Base-by-base conservation (phyloP, 2,888 invertebrate species). In the Apotomis capreana region DNA sequence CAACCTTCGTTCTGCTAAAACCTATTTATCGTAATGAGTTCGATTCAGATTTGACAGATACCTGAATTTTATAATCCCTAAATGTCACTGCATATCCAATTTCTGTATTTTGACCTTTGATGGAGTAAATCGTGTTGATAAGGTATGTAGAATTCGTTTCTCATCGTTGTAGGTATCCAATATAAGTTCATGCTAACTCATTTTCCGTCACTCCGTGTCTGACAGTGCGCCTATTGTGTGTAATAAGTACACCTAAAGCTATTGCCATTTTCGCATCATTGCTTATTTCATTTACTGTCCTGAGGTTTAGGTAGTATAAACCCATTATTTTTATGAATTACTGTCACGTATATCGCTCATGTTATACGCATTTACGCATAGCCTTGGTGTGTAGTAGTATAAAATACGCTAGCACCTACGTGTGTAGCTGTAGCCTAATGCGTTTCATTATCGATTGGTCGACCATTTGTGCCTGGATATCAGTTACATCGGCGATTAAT, bases 401-500 rank as follows among this genome's bases (percentile, higher is more conserved):
- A 13, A 26, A 26, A 26, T 26, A 26, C 26, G 26, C 8, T 44
- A 13, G 40, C 4, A 15, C 12, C 4, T 51, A 63, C 15, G 40
- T 5, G 36, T 54, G 37, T 61, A 62, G 13, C 37, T 58, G 40
- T 68, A 68, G 59, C 26, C 26, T 52, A 52, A 59, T 40, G 40
- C 61, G 49, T 51, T 63, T 3, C 26, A 63, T 12, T 60, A 70
- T 70, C 60, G 65, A 65, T 70, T 60, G 15, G 64, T 13, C 37
- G 49, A 54, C 65, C 40, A 49, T 67, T 60, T 62, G 37, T 13
- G 37, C 49, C 40, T 15, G 46, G 44, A 55, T 70, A 67, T 67
- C 70, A 70, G 70, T 61, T 70, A 65, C 65, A 65, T 70, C 70
- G 15, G 65, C 49, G 37, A 54, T 70, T 60, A 65, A 65, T 61